Percentiles rank a stretch among this genome's conserved stretches.
Conservation (phyloP, 2,113 vertebrate genomes). For the Peucedramus taeniatus region DNA sequence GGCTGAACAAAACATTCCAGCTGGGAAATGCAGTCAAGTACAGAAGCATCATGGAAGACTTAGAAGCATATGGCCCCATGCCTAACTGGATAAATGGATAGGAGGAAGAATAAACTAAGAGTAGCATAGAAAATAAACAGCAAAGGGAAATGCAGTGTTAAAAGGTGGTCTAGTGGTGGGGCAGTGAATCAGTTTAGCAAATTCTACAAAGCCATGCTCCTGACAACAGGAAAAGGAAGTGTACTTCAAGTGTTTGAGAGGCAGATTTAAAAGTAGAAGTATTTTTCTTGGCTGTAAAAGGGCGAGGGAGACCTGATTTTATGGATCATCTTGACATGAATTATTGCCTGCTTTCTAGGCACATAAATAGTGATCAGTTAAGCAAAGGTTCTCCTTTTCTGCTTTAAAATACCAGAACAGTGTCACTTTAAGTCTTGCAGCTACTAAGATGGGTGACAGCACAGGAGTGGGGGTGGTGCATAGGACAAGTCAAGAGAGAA, state of each 20-base stretch:
- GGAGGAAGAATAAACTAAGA: neutral
- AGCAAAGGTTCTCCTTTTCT: neutral
- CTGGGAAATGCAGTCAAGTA: neutral
- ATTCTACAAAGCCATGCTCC: neutral
- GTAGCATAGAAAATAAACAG: neutral
- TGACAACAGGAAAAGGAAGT: neutral
- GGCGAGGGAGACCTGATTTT: neutral
- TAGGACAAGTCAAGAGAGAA: neutral
- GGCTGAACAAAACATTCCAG: neutral
- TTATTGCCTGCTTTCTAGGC: neutral
- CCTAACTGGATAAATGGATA: neutral
- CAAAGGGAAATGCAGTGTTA: neutral
- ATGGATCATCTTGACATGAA: neutral
- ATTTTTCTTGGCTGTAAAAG: neutral
- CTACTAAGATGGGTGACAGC: neutral
- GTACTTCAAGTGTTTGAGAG: neutral
- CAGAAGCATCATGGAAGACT: neutral
- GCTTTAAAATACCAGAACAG: neutral
- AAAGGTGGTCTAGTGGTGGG: neutral
- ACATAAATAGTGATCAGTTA: neutral
- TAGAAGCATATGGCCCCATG: neutral
- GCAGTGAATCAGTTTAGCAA: neutral
- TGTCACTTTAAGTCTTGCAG: neutral
- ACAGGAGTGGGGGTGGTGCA: neutral
- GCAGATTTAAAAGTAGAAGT: neutral